Base-by-base conservation (phyloP, 2,888 invertebrate species). In the Prenolepis imparis region DNA sequence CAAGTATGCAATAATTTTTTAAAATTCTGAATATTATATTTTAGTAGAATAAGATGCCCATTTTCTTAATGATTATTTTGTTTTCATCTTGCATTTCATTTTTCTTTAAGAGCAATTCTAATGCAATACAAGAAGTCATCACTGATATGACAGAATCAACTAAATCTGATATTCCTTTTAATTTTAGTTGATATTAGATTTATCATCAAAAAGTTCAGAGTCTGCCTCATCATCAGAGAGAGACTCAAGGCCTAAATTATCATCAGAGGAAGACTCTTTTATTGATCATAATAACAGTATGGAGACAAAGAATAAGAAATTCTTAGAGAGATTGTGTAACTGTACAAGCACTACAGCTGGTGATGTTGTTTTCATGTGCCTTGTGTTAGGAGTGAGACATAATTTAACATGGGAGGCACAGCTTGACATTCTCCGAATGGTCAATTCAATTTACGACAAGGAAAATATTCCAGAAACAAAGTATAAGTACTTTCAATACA, bases 321-420 rank as follows among this genome's bases (percentile, higher is more conserved):
- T 59, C 28, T 59, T 28, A 0, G 28, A 77, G 15, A 41, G 0
- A 55, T 68, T 77, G 3, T 77, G 77, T 15, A 8, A 64, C 32
- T 78, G 68, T 6, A 68, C 68, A 57, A 78, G 9, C 12, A 68
- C 68, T 57, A 41, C 28, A 67, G 0, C n/a, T 39, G 28, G n/a
- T 68, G 68, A 78, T 68, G 6, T 78, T 55, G 12, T 68, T 57
- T 78, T 78, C 9, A 67, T 68, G 57, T 68, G 77, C 6, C 57
- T 78, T 55, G 70, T 41, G 11, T 68, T 78, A 67, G 77, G 55
- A 3, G 39, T 78, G 21, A 55, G 28, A 4, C 57, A 78, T 78
- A 66, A 78, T 78, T 68, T 78, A 21, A 15, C 41, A 41, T 78
- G 68, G 68, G 55, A 77, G 11, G 12, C 77, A 68, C 57, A 78